A percentile compares a stretch with the other conserved stretches of the same genome.
Conservation (phyloP, 2,797 vertebrate species). For the Vireo griseus region DNA sequence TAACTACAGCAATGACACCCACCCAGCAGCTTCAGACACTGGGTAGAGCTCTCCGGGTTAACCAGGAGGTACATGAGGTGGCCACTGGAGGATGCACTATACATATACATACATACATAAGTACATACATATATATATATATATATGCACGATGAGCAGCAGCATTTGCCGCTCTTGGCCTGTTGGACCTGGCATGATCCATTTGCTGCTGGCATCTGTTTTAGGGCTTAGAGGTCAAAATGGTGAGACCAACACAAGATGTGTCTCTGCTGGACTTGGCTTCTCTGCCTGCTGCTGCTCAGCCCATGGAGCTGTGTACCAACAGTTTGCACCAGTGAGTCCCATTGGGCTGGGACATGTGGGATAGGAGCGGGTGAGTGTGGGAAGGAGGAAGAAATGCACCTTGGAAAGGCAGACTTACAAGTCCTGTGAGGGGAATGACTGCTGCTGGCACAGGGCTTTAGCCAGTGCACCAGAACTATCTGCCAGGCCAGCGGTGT, state of each 20-base stretch:
- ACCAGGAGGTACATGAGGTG: background rate
- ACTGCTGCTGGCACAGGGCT: background rate
- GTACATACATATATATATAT: background rate
- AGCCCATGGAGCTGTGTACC: background rate
- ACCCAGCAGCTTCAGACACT: background rate
- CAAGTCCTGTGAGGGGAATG: accelerated
- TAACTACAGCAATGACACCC: background rate
- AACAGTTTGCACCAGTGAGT: background rate
- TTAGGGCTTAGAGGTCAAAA: background rate
- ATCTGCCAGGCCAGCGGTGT: background rate
- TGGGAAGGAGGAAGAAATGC: background rate
- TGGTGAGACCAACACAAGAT: background rate
- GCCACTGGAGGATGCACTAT: background rate
- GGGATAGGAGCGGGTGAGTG: background rate
- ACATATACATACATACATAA: background rate
- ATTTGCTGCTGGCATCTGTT: background rate
- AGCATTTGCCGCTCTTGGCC: background rate
- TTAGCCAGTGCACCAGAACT: background rate
- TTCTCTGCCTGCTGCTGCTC: background rate
- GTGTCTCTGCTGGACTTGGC: background rate
- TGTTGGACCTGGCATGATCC: background rate
- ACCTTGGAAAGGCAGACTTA: background rate
- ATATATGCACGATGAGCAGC: background rate
- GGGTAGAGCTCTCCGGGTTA: background rate
- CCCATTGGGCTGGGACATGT: background rate